A percentile compares a stretch with the other conserved stretches of the same genome.
These are phyloP conservation scores for Scolopax mira DNA, from an alignment of 2,113 vertebrate genomes.

Conservation along the genomic window DNA sequence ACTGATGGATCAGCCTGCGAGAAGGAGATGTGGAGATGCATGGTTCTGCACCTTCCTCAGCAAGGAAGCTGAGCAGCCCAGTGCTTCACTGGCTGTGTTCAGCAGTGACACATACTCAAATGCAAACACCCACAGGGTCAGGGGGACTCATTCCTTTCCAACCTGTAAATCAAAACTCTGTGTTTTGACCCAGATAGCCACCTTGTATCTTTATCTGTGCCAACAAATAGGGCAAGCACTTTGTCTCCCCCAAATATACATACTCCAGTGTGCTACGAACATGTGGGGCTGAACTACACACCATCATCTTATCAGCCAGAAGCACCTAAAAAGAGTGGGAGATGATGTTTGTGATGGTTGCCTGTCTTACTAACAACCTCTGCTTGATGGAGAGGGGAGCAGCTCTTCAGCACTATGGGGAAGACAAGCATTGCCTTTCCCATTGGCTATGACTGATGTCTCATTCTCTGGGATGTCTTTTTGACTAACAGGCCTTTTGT, in stretches of 20 bases:
- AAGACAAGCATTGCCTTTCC: neutral
- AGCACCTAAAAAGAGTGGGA: neutral
- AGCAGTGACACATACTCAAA: neutral
- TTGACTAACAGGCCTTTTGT: neutral
- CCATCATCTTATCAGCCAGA: neutral
- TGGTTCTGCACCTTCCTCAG: neutral
- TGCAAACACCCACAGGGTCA: rapidly evolving
- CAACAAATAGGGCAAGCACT: neutral
- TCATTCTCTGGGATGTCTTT: neutral
- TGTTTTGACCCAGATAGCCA: neutral
- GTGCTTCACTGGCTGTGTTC: rapidly evolving
- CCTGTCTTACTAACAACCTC: rapidly evolving
- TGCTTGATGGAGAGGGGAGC: neutral
- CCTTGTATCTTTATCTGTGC: neutral
- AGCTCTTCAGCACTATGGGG: neutral
- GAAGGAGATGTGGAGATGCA: rapidly evolving
- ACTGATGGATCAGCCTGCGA: neutral
- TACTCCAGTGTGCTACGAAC: neutral
- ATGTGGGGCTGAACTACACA: neutral
- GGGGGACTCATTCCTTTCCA: neutral
- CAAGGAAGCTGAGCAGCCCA: neutral
- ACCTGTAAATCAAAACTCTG: neutral
- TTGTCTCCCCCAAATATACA: neutral
- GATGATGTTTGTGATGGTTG: rapidly evolving
- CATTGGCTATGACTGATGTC: neutral